Conservation (phyloP, 2,113 vertebrate species). For the Chaetodon auriga region DNA sequence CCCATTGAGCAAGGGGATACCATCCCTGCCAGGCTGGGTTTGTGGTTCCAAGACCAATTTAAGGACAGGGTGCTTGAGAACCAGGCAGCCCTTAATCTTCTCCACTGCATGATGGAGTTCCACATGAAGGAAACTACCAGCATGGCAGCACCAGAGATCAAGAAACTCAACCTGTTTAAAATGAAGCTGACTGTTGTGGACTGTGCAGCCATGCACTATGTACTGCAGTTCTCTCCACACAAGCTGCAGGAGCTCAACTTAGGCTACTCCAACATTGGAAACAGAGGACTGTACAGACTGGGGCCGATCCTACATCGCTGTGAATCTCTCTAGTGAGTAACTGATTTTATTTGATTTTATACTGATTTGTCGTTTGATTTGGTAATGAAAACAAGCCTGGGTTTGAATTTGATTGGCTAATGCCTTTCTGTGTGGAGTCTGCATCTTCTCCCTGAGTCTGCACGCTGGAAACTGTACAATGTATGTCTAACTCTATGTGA, state of each 20-base stretch:
- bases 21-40: conserved; percentile 48
- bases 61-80: conserved; percentile 64
- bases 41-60: conserved; percentile 76
- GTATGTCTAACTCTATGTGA: background rate
- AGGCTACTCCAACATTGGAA: conserved; percentile 82
- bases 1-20: conserved; percentile 22
- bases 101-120: conserved; percentile 81
- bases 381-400: background rate
- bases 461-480: background rate
- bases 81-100: conserved; percentile 71
- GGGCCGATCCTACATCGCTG: conserved; percentile 77
- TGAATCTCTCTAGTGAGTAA: conserved; percentile 80
- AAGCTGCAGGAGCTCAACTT: conserved; percentile 77
- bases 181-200: conserved; percentile 80
- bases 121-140: conserved; percentile 62
- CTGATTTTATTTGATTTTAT: background rate
- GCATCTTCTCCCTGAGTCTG: background rate
- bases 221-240: conserved; percentile 76
- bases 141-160: conserved; percentile 70
- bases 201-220: conserved; percentile 79
- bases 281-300: conserved; percentile 71
- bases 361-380: too few species aligned
- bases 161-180: conserved; percentile 79
- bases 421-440: too few species aligned
- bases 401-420: background rate